These are phyloP conservation scores for Cherax quadricarinatus DNA, from an alignment of 1,140 invertebrate species.

Conservation along the genomic window DNA sequence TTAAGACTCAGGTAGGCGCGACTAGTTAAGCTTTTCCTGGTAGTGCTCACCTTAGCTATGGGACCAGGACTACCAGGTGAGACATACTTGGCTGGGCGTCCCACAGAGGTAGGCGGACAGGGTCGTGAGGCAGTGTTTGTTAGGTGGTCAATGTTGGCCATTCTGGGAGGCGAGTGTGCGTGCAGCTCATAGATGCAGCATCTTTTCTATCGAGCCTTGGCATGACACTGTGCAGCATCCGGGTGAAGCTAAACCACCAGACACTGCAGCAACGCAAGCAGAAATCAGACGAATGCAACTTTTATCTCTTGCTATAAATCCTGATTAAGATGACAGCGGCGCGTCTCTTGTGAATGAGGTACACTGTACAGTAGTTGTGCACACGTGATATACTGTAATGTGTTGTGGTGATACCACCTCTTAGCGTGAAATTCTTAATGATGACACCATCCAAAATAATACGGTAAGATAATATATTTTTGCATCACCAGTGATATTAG, in stretches of 20 bases:
- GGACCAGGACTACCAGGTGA: not conserved
- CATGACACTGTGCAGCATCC: not conserved
- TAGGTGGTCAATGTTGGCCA: not conserved
- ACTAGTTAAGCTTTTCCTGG: not conserved
- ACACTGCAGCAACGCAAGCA: not conserved
- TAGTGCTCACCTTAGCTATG: not conserved
- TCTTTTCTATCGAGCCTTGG: not conserved
- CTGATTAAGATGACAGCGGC: not conserved
- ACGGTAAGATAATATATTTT: not conserved
- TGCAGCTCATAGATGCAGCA: not conserved
- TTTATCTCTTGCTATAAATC: not conserved
- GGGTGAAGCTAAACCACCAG: not conserved
- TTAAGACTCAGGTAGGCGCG: not conserved
- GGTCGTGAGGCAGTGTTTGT: slow-evolving; percentile 11
- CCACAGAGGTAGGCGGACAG: not conserved
- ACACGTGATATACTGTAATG: not conserved
- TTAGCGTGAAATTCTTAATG: not conserved
- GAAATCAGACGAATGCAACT: not conserved
- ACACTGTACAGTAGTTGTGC: no score
- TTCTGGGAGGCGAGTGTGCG: not conserved
- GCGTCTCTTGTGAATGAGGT: not conserved
- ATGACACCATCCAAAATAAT: not conserved
- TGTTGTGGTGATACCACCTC: not conserved
- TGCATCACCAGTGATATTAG: no score
- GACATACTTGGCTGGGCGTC: not conserved